These are phyloP conservation scores for Girardia tigrina DNA, from an alignment of 2,888 invertebrate species.

Conservation along the genomic window DNA sequence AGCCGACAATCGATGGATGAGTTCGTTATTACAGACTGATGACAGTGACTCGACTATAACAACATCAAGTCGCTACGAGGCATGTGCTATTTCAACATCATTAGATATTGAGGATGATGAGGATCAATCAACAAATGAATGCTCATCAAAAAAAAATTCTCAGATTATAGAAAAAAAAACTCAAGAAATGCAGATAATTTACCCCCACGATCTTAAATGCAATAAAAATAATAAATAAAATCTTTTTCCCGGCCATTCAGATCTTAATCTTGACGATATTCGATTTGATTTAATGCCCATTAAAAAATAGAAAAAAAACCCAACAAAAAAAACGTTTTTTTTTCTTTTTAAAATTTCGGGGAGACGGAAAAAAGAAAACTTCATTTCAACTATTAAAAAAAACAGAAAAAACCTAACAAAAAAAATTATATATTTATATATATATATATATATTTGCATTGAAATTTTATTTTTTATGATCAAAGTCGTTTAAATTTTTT, in stretches of 20 bases:
- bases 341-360: too few relatives aligned
- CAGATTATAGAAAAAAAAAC: constrained; percentile 21
- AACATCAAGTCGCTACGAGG: constrained; percentile 20
- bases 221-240: background rate
- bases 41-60: constrained; percentile 15
- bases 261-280: background rate
- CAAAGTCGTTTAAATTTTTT: constrained; percentile 19
- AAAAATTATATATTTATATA: too few relatives aligned
- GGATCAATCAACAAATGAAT: constrained; percentile 19
- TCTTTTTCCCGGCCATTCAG: background rate
- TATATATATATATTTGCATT: constrained; percentile 23
- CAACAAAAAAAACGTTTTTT: constrained; percentile 17
- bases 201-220: background rate
- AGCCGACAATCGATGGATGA: constrained; percentile 23
- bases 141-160: constrained; percentile 18
- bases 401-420: too few relatives aligned
- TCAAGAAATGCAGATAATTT: constrained; percentile 12
- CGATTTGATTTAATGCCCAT: constrained; percentile 19
- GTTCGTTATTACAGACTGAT: constrained; percentile 17
- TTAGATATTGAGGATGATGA: constrained; percentile 9
- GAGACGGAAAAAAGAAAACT: too few relatives aligned
- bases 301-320: background rate
- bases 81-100: constrained; percentile 23
- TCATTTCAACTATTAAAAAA: background rate
- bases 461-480: constrained; percentile 23